Conservation (phyloP, 2,888 invertebrate species). For the Habroteleia sp. region DNA sequence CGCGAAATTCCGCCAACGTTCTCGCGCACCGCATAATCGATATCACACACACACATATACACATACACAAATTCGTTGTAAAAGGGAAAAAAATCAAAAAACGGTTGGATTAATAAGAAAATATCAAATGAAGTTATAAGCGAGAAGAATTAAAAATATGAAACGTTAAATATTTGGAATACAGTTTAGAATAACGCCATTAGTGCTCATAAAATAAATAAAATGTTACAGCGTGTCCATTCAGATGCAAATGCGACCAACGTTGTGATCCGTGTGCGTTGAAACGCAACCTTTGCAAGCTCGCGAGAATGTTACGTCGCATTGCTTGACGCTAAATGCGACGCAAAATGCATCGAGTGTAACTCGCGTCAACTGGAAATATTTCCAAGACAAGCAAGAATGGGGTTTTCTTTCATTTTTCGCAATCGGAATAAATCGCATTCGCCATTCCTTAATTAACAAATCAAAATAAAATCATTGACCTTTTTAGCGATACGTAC, state of each 20-base stretch:
- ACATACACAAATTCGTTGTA: too few species aligned
- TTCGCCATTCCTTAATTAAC: too few species aligned
- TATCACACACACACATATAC: too few species aligned
- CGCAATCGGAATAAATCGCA: too few species aligned
- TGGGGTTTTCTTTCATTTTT: too few species aligned
- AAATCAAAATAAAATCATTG: too few species aligned
- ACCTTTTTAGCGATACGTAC: too few species aligned
- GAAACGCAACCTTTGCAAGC: conserved; percentile 40
- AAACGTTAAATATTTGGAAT: conserved; percentile 23
- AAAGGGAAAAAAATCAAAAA: conserved; percentile 4
- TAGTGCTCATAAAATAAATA: conserved; percentile 42
- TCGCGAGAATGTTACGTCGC: conserved; percentile 24
- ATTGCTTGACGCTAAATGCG: conserved; percentile 36
- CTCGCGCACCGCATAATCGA: conserved; percentile 8
- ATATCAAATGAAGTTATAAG: conserved; percentile 31
- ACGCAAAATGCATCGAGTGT: conserved; percentile 39
- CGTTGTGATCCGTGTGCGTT: conserved; percentile 45
- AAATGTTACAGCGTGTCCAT: conserved; percentile 37
- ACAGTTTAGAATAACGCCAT: conserved; percentile 22
- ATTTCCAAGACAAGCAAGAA: too few species aligned
- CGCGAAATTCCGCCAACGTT: conserved; percentile 5
- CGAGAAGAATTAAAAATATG: conserved; percentile 7
- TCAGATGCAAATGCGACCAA: conserved; percentile 43
- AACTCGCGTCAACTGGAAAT: conserved; percentile 47
- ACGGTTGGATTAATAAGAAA: conserved; percentile 14